Percentiles rank a stretch among this genome's conserved stretches.
Evolutionary conservation across 1,140 invertebrate genomes (phyloP).

Genomic region (Hermetia illucens): DNA sequence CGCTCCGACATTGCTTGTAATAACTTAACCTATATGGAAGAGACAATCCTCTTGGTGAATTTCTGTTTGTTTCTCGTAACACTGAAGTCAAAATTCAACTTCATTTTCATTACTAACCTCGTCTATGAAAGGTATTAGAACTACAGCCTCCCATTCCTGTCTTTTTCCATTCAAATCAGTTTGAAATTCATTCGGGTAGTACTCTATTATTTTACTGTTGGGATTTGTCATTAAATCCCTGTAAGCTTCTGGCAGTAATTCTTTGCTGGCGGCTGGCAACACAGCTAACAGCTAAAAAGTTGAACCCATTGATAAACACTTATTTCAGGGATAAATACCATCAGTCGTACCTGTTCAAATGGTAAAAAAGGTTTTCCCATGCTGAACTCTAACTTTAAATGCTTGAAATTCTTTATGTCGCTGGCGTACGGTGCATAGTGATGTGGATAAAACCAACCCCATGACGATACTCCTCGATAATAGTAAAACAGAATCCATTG

Average conservation of each 20-base stretch:
- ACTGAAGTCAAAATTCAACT: conserved; percentile 5
- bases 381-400: conserved; percentile 63
- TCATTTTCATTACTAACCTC: conserved; percentile 42
- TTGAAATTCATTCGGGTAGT: conserved; percentile 81
- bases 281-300: conserved; percentile 67
- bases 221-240: conserved; percentile 68
- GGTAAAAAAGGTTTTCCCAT: conserved; percentile 80
- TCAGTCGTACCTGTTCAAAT: conserved; percentile 62
- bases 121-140: conserved; percentile 93
- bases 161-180: conserved; percentile 87
- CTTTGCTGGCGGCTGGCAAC: conserved; percentile 69
- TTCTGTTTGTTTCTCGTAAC: conserved; percentile 3
- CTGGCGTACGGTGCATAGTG: conserved; percentile 95
- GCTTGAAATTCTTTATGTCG: conserved; percentile 71
- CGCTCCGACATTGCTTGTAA: conserved; percentile 63
- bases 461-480: conserved; percentile 88
- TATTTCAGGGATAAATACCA: not conserved
- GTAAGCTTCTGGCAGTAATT: conserved; percentile 66
- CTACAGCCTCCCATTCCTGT: conserved; percentile 96
- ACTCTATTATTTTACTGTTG: conserved; percentile 74
- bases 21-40: conserved; percentile 39
- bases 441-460: conserved; percentile 96
- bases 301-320: conserved; percentile 4
- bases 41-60: too few species aligned
- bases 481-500: conserved; percentile 97